phyloP scores from a whole-genome alignment of 1,140 invertebrate species.

The Heterodera carotae region DNA sequence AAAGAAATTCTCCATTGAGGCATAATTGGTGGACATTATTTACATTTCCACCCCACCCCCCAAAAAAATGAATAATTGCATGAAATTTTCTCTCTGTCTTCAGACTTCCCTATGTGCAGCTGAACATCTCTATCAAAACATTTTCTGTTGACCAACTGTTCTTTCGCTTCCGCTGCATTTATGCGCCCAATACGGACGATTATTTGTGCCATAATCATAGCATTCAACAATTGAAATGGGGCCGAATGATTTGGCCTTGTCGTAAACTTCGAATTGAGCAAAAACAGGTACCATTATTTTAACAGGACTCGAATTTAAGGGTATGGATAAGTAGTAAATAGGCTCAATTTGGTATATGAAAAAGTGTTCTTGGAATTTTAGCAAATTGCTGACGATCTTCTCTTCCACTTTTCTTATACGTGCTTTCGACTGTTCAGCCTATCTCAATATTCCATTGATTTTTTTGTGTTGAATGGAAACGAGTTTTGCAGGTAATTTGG shows the following conservation, averaged over 20 bases:
- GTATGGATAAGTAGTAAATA: no score
- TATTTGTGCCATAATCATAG: conserved; percentile 56
- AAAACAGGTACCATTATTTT: conserved; percentile 30
- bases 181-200: conserved; percentile 51
- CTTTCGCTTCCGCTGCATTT: conserved; percentile 52
- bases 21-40: no score
- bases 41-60: no score
- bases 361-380: not conserved
- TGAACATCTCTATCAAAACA: conserved; percentile 50
- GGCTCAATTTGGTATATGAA: no score
- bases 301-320: conserved; percentile 2
- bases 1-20: no score
- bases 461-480: conserved; percentile 5
- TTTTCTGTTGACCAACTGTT: conserved; percentile 36
- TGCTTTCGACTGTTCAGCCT: conserved; percentile 57
- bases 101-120: conserved; percentile 53
- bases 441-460: conserved; percentile 49
- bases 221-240: conserved; percentile 40
- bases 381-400: not conserved
- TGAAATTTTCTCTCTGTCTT: conserved; percentile 19
- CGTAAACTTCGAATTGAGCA: conserved; percentile 26
- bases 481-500: conserved; percentile 25
- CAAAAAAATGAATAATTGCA: no score
- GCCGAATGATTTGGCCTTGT: conserved; percentile 52
- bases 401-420: conserved; percentile 36